A percentile compares a stretch with the other conserved stretches of the same genome.
Conservation (phyloP, 2,888 invertebrate genomes). For the Drosophila hamatofila region DNA sequence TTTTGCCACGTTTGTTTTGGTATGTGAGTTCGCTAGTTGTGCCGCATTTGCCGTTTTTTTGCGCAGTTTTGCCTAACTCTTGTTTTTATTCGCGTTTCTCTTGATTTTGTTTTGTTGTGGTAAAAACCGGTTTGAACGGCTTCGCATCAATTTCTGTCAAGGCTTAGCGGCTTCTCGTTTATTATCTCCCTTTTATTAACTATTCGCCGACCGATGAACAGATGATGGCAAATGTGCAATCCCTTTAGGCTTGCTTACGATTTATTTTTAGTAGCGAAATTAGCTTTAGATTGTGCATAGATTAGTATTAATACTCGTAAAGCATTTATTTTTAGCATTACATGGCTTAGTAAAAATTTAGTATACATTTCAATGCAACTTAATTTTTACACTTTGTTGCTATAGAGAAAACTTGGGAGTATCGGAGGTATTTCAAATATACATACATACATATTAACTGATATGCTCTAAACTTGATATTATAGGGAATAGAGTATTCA, state of each 20-base stretch:
- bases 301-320: slow-evolving; percentile 31
- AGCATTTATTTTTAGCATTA: background rate
- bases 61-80: slow-evolving; percentile 42
- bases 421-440: background rate
- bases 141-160: slow-evolving; percentile 54
- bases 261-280: slow-evolving; percentile 60
- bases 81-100: slow-evolving; percentile 64
- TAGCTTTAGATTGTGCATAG: slow-evolving; percentile 50
- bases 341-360: background rate
- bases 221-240: slow-evolving; percentile 37
- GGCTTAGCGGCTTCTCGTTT: slow-evolving; percentile 50
- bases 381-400: background rate
- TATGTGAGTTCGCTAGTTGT: slow-evolving; percentile 54
- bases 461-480: too few relatives aligned
- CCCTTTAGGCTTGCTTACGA: slow-evolving; percentile 17
- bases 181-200: slow-evolving; percentile 37
- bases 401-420: background rate
- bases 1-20: slow-evolving; percentile 66
- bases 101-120: slow-evolving; percentile 45
- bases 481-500: background rate
- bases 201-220: slow-evolving; percentile 42
- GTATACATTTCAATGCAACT: background rate
- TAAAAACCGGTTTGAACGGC: slow-evolving; percentile 64
- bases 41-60: slow-evolving; percentile 41
- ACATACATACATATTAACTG: too few relatives aligned